A percentile compares a stretch with the other conserved stretches of the same genome.
Evolutionary conservation across 2,113 vertebrate species (phyloP).

Genomic region (Amazona guildingii): DNA sequence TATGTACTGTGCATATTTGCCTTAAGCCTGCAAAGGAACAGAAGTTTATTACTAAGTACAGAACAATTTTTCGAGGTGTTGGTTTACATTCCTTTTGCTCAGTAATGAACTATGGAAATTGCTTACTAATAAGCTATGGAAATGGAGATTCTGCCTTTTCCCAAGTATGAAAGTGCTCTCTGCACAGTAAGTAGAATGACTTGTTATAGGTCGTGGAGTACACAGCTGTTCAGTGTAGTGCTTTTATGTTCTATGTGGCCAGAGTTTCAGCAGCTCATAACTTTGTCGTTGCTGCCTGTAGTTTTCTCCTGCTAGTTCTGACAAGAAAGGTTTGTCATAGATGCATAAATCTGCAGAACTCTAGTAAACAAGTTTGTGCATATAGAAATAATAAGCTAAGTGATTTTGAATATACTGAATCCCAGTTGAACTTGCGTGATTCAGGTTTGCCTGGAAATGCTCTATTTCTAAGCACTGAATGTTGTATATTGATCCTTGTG

Average conservation of each 20-base stretch:
- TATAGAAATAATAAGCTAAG: background rate
- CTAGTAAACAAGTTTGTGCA: background rate
- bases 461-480: background rate
- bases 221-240: background rate
- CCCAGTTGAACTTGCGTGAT: background rate
- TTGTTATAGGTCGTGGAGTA: background rate
- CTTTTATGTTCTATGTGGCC: background rate
- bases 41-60: constrained; percentile 38
- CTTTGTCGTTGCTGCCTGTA: background rate
- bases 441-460: background rate
- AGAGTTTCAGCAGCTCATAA: background rate
- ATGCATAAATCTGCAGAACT: background rate
- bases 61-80: constrained; percentile 42
- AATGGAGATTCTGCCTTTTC: constrained; percentile 31
- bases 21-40: background rate
- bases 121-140: constrained; percentile 59
- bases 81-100: constrained; percentile 38
- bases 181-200: background rate
- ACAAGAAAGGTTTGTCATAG: background rate
- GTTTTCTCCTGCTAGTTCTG: background rate
- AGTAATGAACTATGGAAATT: constrained; percentile 62
- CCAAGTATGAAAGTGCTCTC: background rate
- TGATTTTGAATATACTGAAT: background rate
- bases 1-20: constrained; percentile 22
- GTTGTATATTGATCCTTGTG: background rate